Conservation (phyloP, 2,113 vertebrate genomes). For the Tretioscincus oriximinensis region DNA sequence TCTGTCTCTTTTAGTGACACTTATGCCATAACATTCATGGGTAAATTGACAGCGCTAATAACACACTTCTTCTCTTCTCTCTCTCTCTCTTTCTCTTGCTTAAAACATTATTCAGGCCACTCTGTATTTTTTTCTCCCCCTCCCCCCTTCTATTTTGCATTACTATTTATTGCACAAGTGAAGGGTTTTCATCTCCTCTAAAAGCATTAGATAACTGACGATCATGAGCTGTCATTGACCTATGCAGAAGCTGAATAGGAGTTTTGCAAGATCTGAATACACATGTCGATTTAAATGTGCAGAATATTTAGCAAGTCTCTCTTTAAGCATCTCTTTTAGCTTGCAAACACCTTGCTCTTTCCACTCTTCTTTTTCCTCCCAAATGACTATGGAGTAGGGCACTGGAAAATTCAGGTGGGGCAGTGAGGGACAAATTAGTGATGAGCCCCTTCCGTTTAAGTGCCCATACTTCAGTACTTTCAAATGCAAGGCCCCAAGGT, state of each 20-base stretch:
- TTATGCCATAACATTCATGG: slow-evolving; percentile 71
- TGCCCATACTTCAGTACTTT: too few species aligned
- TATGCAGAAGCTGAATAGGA: rapidly evolving
- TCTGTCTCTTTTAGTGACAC: slow-evolving; percentile 73
- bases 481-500: too few species aligned
- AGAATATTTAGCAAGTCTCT: neutral
- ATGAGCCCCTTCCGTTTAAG: too few species aligned
- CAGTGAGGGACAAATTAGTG: too few species aligned
- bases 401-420: too few species aligned
- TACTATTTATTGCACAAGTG: neutral
- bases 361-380: neutral
- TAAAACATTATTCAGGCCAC: slow-evolving; percentile 60
- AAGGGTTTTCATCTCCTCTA: neutral
- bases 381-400: too few species aligned
- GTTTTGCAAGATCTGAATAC: neutral
- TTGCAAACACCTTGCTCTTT: neutral
- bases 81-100: slow-evolving; percentile 49
- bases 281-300: rapidly evolving
- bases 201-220: slow-evolving; percentile 3
- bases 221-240: neutral
- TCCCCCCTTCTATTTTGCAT: neutral
- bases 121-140: slow-evolving; percentile 46
- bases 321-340: neutral
- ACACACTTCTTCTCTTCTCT: slow-evolving; percentile 28
- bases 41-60: slow-evolving; percentile 75